These are phyloP conservation scores for Balanococcus diminutus DNA, from an alignment of 2,888 invertebrate species.

Conservation along the genomic window DNA sequence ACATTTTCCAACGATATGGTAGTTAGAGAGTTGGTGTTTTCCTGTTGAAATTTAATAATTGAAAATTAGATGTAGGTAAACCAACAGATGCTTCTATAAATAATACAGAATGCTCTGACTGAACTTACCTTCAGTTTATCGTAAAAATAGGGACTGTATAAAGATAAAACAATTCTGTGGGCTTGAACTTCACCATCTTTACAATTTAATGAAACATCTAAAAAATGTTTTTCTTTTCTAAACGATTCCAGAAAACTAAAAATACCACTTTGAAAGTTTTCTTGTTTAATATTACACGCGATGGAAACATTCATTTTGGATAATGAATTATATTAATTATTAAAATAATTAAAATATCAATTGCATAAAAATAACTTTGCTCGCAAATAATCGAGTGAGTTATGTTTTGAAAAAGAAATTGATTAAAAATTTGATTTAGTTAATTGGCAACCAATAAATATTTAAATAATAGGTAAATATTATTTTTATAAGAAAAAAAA, in stretches of 20 bases:
- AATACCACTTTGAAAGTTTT: neutral
- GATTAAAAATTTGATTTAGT: no score
- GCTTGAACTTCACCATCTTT: neutral
- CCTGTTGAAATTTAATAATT: neutral
- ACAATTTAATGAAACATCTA: neutral
- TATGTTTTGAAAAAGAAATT: no score
- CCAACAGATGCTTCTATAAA: no score
- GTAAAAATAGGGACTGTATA: neutral
- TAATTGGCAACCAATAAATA: no score
- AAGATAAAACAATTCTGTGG: neutral
- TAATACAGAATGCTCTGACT: no score
- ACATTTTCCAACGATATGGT: neutral
- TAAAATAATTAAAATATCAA: no score
- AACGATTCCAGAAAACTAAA: neutral
- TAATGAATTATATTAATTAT: no score
- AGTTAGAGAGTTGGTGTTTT: neutral
- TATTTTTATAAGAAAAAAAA: no score
- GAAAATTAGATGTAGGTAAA: no score
- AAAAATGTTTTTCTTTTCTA: neutral
- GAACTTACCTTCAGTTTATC: neutral
- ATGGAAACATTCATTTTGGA: neutral
- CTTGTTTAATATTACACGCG: neutral
- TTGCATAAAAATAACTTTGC: no score
- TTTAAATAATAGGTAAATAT: no score
- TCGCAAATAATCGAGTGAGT: no score